phyloP scores from a whole-genome alignment of 2,888 invertebrate species.

The Brachylomia viminalis region DNA sequence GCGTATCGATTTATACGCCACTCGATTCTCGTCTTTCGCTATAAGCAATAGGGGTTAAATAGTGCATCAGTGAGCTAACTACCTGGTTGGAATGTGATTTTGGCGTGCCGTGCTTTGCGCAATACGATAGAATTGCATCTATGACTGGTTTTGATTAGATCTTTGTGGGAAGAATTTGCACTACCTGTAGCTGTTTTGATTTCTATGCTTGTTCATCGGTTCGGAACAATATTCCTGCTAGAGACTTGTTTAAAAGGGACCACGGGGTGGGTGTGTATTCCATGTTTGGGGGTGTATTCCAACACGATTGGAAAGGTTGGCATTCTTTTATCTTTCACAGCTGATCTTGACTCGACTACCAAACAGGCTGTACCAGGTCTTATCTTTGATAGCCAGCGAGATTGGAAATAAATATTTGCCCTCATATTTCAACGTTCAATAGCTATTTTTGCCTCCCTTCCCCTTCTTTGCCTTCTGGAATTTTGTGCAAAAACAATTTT shows the following conservation, averaged over 20 bases:
- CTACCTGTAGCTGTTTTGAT: slow-evolving; percentile 64
- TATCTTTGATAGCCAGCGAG: slow-evolving; percentile 27
- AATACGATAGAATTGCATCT: slow-evolving; percentile 76
- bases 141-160: slow-evolving; percentile 75
- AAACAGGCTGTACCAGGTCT: slow-evolving; percentile 14
- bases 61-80: slow-evolving; percentile 59
- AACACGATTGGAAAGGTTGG: slow-evolving; percentile 16
- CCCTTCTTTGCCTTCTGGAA: background rate
- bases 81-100: slow-evolving; percentile 74
- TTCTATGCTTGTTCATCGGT: slow-evolving; percentile 43
- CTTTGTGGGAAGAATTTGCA: slow-evolving; percentile 72
- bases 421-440: slow-evolving; percentile 4
- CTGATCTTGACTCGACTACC: slow-evolving; percentile 38
- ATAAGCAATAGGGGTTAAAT: slow-evolving; percentile 59
- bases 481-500: background rate
- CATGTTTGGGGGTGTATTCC: too few species aligned
- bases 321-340: slow-evolving; percentile 40
- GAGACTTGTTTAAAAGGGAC: slow-evolving; percentile 28
- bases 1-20: slow-evolving; percentile 60
- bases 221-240: slow-evolving; percentile 32
- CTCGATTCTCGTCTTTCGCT: slow-evolving; percentile 56
- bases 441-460: background rate
- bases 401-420: slow-evolving; percentile 10
- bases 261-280: too few species aligned
- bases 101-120: slow-evolving; percentile 75